These are phyloP conservation scores for Anoplophora glabripennis DNA, from an alignment of 1,140 invertebrate genomes.

Conservation along the genomic window DNA sequence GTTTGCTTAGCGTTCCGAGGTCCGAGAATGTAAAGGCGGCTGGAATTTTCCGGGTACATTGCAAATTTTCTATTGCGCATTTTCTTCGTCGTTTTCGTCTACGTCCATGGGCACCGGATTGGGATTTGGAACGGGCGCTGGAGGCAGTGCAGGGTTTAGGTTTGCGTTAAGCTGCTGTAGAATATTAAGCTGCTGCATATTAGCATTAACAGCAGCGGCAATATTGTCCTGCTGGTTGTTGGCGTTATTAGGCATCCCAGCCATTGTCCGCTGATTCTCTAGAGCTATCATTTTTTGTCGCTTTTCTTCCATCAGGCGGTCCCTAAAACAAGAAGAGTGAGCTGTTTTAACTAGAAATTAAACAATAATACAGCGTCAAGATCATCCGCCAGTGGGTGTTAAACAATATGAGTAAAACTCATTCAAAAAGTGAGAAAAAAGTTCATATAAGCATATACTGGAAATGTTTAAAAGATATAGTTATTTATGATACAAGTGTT, in stretches of 20 bases:
- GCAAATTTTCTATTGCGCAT: conserved; percentile 2
- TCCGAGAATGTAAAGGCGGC: not conserved
- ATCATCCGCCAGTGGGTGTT: too few relatives aligned
- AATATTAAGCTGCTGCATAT: conserved; percentile 46
- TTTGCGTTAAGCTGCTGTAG: conserved; percentile 45
- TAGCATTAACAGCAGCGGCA: conserved; percentile 37
- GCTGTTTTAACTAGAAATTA: too few relatives aligned
- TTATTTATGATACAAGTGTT: too few relatives aligned
- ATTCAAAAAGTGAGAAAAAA: too few relatives aligned
- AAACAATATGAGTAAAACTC: too few relatives aligned
- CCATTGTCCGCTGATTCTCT: conserved; percentile 57
- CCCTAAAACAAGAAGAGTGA: conserved; percentile 46
- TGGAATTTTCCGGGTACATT: not conserved
- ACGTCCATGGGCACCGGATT: conserved; percentile 31
- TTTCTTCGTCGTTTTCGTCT: conserved; percentile 32
- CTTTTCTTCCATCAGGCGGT: conserved; percentile 75
- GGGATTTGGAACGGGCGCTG: conserved; percentile 25
- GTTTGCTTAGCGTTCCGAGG: not conserved
- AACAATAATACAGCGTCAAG: too few relatives aligned
- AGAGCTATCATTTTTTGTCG: conserved; percentile 68
- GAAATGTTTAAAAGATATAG: too few relatives aligned
- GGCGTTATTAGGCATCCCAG: conserved; percentile 35
- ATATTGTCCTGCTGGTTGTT: conserved; percentile 31
- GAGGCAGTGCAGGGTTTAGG: conserved; percentile 31
- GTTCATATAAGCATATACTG: too few relatives aligned